Base-by-base conservation (phyloP, 2,888 invertebrate genomes). In the Drosophila nr. medialis region DNA sequence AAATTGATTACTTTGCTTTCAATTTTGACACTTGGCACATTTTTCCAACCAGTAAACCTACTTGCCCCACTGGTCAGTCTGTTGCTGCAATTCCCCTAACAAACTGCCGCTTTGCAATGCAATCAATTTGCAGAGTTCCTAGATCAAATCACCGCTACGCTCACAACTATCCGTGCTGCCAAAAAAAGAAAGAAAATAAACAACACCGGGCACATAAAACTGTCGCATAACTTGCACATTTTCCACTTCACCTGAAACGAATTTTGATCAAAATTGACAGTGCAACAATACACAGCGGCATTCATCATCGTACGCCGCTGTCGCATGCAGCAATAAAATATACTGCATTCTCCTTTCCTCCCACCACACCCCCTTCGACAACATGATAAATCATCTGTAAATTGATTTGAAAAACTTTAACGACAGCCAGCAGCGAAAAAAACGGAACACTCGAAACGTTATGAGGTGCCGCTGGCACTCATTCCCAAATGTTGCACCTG, bases 301-400 rank as follows among this genome's bases (percentile, higher is more conserved):
- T 86, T 83, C 88, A 88, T 86, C 88, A 86, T 86, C 65, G 85
- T 85, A 68, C 67, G 74, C 56, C 56, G 55, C 49, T 86, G 86
- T 84, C 86, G 81, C 81, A 81, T 86, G 74, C 86, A 83, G 74
- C 64, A 54, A 36, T 51, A 30, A 64, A 69, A 30, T 34, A 21
- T 24, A 36, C 30, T 11, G n/a, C 11, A 49, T 36, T 32, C 32
- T 21, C 55, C 40, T 30, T n/a, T 32, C 18, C 24, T 38, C 24
- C 15, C 29, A 8, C 29, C 51, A 32, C 54, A n/a, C 50, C 34
- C 32, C 48, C 64, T n/a, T 29, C 27, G 40, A 49, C 58, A 73
- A 77, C 83, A 88, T 88, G 86, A 86, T 86, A 86, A 86, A 86
- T 86, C 86, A 88, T 86, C 84, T 84, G 88, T 74, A 86, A 86